Base-by-base conservation (phyloP, 2,888 invertebrate genomes). In the Lucinisca nassula region DNA sequence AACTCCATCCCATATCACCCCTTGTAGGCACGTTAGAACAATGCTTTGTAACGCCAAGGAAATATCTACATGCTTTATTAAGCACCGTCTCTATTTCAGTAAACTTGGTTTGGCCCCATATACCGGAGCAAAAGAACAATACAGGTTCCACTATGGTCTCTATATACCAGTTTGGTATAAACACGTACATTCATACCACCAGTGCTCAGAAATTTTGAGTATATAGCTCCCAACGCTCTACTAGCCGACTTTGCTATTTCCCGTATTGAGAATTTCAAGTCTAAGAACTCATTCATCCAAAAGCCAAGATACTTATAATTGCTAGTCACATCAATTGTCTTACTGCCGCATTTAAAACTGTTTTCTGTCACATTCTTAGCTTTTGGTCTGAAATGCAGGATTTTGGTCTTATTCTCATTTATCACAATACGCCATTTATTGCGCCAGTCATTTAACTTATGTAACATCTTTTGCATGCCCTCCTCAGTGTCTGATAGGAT, bases 371-470 rank as follows among this genome's bases (percentile, higher is more conserved):
- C 37, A 35, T 55, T n/a, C 21, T 35, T 17, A 37, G 38, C 27
- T 40, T 49, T 67, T 17, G 76, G 32, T 38, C 83, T 45, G 49
- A 82, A 85, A 38, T 88, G 83, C 21, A 82, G 35, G 27, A 82
- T 67, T 45, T 82, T 84, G 8, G 82, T 70, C 49, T 88, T 85
- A 27, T 30, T 21, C 3, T 24, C 40, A 55, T 87, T 87, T 30
- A 87, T 40, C 12, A 14, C 30, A 4, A 84, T 37, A 17, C 83
- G 51, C 83, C 80, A 83, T 38, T 72, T 67, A 27, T 27, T 70
- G 30, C 83, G 80, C 83, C 83, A 87, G 21, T 49, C 30, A 40
- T n/a, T 24, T 17, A 84, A 37, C 35, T 38, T 73, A 70, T 74
- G 30, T 32, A 84, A 58, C 80, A 80, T 75, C n/a, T 37, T 49